These are phyloP conservation scores for Cantharis rufa DNA, from an alignment of 2,888 invertebrate genomes.

Conservation along the genomic window DNA sequence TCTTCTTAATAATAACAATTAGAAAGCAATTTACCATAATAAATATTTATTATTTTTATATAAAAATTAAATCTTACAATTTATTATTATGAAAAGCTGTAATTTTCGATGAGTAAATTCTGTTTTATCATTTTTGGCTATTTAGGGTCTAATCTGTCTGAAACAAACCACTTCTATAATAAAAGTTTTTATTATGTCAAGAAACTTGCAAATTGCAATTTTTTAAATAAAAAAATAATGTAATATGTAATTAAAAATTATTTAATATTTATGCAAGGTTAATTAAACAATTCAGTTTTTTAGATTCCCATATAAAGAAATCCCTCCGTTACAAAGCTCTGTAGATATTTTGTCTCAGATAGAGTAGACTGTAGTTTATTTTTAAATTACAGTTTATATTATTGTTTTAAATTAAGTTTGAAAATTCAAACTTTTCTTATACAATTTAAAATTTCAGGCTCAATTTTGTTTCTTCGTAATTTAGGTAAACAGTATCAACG, in stretches of 20 bases:
- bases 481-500: neutral
- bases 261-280: no score
- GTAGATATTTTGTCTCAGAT: no score
- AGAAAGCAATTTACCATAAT: neutral
- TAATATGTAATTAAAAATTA: no score
- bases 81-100: neutral
- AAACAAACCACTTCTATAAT: no score
- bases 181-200: no score
- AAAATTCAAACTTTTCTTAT: neutral
- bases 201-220: no score
- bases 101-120: neutral
- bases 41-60: no score
- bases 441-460: neutral
- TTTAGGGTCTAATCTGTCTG: neutral
- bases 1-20: neutral
- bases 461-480: neutral
- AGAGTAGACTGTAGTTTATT: neutral
- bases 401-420: neutral
- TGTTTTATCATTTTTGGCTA: neutral
- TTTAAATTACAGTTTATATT: neutral
- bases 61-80: neutral
- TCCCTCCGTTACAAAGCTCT: no score
- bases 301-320: no score
- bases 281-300: no score
- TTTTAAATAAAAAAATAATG: no score